Evolutionary conservation across 2,797 vertebrate genomes (phyloP).

Genomic region (Rhinatrema bivittatum): DNA sequence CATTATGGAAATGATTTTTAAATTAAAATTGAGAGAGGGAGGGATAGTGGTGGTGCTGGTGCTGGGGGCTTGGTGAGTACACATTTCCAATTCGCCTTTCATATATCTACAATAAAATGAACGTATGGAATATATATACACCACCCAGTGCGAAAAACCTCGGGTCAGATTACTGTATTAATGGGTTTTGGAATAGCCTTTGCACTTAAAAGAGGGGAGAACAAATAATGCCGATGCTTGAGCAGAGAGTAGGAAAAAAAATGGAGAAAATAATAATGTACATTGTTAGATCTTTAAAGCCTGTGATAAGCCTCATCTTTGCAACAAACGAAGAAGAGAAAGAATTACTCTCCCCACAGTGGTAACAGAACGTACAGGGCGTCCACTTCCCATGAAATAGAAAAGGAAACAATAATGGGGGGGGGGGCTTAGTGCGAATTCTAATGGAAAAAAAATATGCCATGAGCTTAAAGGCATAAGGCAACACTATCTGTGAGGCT

Average conservation of each 20-base stretch:
- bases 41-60: too few relatives aligned
- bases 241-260: not conserved
- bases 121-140: not conserved
- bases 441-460: not conserved
- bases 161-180: conserved; percentile 27
- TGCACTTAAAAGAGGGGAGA: not conserved
- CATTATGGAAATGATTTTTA: conserved; percentile 19
- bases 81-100: not conserved
- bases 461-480: too few relatives aligned
- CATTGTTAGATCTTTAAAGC: fast-evolving
- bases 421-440: not conserved
- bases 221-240: not conserved
- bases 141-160: conserved; percentile 19
- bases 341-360: fast-evolving
- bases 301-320: not conserved
- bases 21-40: not conserved
- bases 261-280: not conserved
- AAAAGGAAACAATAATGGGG: not conserved
- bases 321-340: not conserved
- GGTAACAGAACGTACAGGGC: fast-evolving
- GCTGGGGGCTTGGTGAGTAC: conserved; percentile 1
- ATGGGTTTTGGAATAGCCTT: conserved; percentile 28
- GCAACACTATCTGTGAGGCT: too few relatives aligned
- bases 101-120: not conserved
- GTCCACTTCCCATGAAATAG: not conserved